Base-by-base conservation (phyloP, 37 sponge, comb jelly and placozoan genomes). In the Halichondria panicea region DNA sequence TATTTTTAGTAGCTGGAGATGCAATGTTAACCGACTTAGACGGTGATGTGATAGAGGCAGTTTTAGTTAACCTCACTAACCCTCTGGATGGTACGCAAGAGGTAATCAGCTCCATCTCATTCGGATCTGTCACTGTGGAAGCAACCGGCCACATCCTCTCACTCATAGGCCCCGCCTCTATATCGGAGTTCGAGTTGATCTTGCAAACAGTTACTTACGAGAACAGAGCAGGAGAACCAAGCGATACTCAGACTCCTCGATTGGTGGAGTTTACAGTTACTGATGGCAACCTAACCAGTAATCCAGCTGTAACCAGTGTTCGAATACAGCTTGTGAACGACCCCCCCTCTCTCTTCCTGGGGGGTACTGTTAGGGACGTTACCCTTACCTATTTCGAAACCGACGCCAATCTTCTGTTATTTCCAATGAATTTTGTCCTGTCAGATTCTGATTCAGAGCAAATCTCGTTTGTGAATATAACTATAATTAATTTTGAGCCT, bases 201-300 rank as follows among this genome's bases (percentile, higher is more conserved):
- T 46, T 92, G 64, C 76, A 41, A 21, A 63, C 76, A 19, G 55
- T 87, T 22, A 37, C 58, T 21, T 92, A 92, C 60, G 71, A 66
- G 27, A 83, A 92, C 58, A 0, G 35, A 11, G 92, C 92, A 12
- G 80, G 74, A 27, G 81, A 87, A 19, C 92, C 92, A 18, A 42
- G 69, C 11, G 30, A 77, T 19, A 54, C 68, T 0, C 77, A 65
- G 38, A 4, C 50, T 1, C 45, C 50, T 9, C 52, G 92, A 59
- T 11, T 53, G 11, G 52, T 91, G 12, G 30, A 41, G 21, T 86
- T 91, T 44, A 48, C 45, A 15, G 87, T 41, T 62, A 76, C 62
- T 54, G 92, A 91, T 77, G 87, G 87, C 8, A 18, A 24, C 1
- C n/a, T 71, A 3, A 12, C 32, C 4, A 91, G 87, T 33, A 43